Base-by-base conservation (phyloP, 2,113 vertebrate species). In the Cephalopholis sonnerati region DNA sequence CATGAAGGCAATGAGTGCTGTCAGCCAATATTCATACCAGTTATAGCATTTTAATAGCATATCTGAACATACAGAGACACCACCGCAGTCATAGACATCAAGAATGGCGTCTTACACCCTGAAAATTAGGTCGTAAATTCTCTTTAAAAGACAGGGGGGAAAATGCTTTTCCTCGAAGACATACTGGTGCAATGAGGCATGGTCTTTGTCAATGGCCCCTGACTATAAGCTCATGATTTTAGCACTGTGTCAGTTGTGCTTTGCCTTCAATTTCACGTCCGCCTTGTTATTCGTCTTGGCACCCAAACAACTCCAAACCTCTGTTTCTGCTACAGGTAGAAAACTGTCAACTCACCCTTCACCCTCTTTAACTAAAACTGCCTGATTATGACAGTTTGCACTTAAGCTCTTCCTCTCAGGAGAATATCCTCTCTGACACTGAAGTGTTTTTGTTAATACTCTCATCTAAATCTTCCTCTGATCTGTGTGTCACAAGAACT, bases 401-500 rank as follows among this genome's bases (percentile, higher is more conserved):
- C 74, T 79, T 66, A 73, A 85, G 72, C 76, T 71, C 50, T 77
- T 16, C 24, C 29, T 88, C 64, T 29, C 27, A 13, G 44, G 69
- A 77, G 67, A 72, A 70, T 74, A 74, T 75, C 67, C 72, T 59
- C 61, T 48, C 46, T 79, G 84, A 69, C 87, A 59, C 76, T 44
- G 25, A 66, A 83, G 71, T 75, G 55, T 81, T 85, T 81, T 51
- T 70, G 44, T 71, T 87, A 54, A 83, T 77, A 50, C 32, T 50
- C 62, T 70, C 46, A 51, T 85, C 55, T 54, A 73, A 71, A 80
- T 88, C 83, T 68, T 79, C 79, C 41, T 86, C 63, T 75, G 59
- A 82, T 87, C 59, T 74, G 63, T 79, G 61, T 48, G 75, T 76
- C 85, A 64, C 58, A 53, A 71, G 29, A 25, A 15, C 70, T 79